phyloP scores from a whole-genome alignment of 2,888 invertebrate genomes.

The Napeogenes inachia region DNA sequence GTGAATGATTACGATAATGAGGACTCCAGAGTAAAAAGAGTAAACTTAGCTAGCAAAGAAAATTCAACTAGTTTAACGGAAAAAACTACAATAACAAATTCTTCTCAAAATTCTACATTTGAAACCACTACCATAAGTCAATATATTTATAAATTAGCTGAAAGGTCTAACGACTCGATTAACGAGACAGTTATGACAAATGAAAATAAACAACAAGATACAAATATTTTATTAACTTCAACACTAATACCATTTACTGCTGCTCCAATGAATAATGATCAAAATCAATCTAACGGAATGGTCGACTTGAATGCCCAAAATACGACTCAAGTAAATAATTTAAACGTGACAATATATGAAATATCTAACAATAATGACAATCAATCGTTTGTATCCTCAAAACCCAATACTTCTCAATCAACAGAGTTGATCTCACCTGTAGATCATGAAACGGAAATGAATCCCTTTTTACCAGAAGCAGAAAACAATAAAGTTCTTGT shows the following conservation, averaged over 20 bases:
- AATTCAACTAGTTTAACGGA: constrained; percentile 19
- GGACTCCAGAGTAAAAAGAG: constrained; percentile 58
- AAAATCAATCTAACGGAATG: constrained; percentile 20
- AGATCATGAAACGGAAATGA: constrained; percentile 78
- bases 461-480: constrained; percentile 81
- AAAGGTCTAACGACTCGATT: constrained; percentile 30
- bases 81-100: constrained; percentile 23
- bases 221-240: constrained; percentile 26
- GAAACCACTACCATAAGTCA: constrained; percentile 60
- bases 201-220: constrained; percentile 24
- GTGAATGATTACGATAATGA: constrained; percentile 59
- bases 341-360: constrained; percentile 69
- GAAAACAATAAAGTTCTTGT: constrained; percentile 79
- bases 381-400: constrained; percentile 41
- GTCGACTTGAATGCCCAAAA: constrained; percentile 33
- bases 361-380: constrained; percentile 54
- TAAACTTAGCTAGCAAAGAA: constrained; percentile 41
- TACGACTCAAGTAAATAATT: constrained; percentile 50
- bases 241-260: constrained; percentile 28
- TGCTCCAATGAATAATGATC: constrained; percentile 17
- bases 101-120: constrained; percentile 28
- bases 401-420: constrained; percentile 46
- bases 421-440: constrained; percentile 46
- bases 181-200: constrained; percentile 14
- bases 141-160: constrained; percentile 58